A percentile compares a stretch with the other conserved stretches of the same genome.
These are phyloP conservation scores for Sminthurides bifidus DNA, from an alignment of 1,140 invertebrate species.

Conservation along the genomic window DNA sequence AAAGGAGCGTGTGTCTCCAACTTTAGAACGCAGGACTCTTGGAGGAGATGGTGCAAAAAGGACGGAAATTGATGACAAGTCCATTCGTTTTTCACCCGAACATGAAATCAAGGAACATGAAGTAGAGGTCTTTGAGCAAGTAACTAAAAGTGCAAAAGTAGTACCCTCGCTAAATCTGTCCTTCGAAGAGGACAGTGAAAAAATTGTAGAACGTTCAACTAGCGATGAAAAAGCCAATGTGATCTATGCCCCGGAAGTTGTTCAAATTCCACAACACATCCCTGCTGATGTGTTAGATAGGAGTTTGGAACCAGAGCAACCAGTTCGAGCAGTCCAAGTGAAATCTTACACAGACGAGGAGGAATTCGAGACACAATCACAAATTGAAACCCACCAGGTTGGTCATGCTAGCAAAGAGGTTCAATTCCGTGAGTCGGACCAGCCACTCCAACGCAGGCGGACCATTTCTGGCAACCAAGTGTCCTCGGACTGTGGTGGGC, in stretches of 20 bases:
- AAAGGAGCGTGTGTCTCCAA: conserved; percentile 12
- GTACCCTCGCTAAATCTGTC: background rate
- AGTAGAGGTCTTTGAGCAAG: conserved; percentile 4
- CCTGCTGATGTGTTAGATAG: conserved; percentile 22
- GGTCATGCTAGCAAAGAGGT: too few species aligned
- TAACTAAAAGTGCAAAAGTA: background rate
- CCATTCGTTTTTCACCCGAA: too few species aligned
- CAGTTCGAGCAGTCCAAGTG: background rate
- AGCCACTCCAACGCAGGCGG: background rate
- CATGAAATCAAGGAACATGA: background rate
- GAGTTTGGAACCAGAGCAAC: conserved; percentile 3
- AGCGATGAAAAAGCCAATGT: background rate
- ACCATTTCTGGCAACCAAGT: background rate
- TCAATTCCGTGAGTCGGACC: too few species aligned
- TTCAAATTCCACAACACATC: conserved; percentile 26
- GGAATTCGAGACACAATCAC: too few species aligned
- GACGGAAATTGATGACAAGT: conserved; percentile 14
- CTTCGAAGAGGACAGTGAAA: background rate
- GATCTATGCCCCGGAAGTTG: conserved; percentile 17
- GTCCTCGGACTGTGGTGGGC: too few species aligned
- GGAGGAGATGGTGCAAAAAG: too few species aligned
- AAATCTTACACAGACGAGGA: too few species aligned
- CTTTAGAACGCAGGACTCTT: conserved; percentile 3
- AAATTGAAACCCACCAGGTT: too few species aligned
- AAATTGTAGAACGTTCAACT: background rate